Percentiles rank a stretch among this genome's conserved stretches.
phyloP scores from a whole-genome alignment of 2,113 vertebrate species.

The Notothenia rossii region DNA sequence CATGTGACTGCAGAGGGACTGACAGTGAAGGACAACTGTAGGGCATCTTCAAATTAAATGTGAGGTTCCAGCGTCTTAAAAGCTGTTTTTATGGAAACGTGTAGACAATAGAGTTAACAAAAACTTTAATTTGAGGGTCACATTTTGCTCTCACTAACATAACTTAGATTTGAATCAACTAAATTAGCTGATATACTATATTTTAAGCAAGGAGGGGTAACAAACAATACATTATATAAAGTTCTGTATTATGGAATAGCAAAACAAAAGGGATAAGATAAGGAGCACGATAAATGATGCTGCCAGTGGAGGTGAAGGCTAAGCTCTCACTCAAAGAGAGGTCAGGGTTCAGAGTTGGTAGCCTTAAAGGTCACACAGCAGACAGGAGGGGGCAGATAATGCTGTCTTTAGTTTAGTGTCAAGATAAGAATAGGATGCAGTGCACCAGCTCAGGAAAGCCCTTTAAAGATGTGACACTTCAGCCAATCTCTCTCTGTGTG shows the following conservation, averaged over 20 bases:
- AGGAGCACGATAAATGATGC: neutral
- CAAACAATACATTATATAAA: neutral
- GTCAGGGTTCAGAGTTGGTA: constrained; percentile 36
- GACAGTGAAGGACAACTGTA: neutral
- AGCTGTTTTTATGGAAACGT: neutral
- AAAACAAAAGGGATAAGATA: neutral
- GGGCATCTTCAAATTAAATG: neutral
- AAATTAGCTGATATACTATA: neutral
- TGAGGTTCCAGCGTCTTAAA: neutral
- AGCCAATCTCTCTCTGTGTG: neutral
- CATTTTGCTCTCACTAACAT: neutral
- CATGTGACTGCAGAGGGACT: neutral
- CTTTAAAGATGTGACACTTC: neutral
- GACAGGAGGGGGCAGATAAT: constrained; percentile 29
- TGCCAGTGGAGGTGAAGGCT: constrained; percentile 26
- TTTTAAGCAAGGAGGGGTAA: neutral
- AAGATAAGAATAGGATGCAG: constrained; percentile 12
- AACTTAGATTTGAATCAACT: neutral
- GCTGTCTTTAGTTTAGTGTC: constrained; percentile 1
- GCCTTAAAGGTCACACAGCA: constrained; percentile 14
- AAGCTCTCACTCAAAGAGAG: constrained; percentile 29
- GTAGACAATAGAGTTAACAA: neutral
- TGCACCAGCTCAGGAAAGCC: neutral
- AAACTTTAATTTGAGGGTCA: neutral
- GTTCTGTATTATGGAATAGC: neutral